phyloP scores from a whole-genome alignment of 1,140 invertebrate genomes.

The Diprion similis region DNA sequence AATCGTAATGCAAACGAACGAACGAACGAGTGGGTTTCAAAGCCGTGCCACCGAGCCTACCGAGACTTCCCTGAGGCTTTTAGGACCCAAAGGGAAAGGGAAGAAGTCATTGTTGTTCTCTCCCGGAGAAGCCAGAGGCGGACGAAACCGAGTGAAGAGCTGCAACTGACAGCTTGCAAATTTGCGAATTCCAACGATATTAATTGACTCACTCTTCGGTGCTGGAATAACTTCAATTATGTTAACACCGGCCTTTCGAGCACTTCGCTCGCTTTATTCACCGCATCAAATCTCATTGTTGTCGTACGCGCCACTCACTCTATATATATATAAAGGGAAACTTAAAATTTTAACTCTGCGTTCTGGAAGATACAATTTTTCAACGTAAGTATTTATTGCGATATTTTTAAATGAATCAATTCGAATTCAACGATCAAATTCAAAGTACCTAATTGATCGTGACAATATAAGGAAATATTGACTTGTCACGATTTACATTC shows the following conservation, averaged over 20 bases:
- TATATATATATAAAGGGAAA: too few relatives aligned
- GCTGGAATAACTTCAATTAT: conserved; percentile 1
- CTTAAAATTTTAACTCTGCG: too few relatives aligned
- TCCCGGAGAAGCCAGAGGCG: not conserved
- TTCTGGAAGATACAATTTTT: too few relatives aligned
- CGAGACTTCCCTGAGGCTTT: not conserved
- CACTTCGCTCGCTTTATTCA: not conserved
- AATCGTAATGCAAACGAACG: not conserved
- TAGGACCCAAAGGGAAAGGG: not conserved
- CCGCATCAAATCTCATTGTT: too few relatives aligned
- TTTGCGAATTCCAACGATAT: not conserved
- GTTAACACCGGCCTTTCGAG: not conserved
- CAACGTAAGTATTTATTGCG: too few relatives aligned
- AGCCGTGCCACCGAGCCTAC: not conserved
- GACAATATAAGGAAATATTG: too few relatives aligned
- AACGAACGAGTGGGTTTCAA: not conserved
- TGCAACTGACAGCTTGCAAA: not conserved
- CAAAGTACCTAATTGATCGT: too few relatives aligned
- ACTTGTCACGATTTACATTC: too few relatives aligned
- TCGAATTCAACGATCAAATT: too few relatives aligned
- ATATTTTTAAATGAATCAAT: too few relatives aligned
- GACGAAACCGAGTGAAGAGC: not conserved
- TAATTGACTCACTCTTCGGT: not conserved
- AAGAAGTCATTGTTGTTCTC: conserved; percentile 5
- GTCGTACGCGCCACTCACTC: too few relatives aligned